A percentile compares a stretch with the other conserved stretches of the same genome.
Evolutionary conservation across 2,113 vertebrate genomes (phyloP).

Genomic region (Vombatus ursinus): DNA sequence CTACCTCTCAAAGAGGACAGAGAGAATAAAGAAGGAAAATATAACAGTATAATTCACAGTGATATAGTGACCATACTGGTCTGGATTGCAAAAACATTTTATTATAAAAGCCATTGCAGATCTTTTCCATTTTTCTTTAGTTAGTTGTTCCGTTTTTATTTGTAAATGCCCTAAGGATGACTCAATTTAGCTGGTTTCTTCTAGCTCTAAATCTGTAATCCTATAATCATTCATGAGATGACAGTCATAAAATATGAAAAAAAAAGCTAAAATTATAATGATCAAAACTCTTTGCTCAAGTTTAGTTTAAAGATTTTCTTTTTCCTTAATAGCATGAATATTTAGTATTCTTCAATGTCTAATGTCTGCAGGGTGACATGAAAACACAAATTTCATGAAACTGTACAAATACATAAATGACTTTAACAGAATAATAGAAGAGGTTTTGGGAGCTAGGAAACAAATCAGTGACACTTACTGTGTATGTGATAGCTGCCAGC

Average conservation of each 20-base stretch:
- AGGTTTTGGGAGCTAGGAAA: background rate
- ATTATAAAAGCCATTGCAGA: background rate
- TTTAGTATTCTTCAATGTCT: background rate
- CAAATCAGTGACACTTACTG: conserved; percentile 87
- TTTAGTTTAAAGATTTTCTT: background rate
- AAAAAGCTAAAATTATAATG: background rate
- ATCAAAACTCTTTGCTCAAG: background rate
- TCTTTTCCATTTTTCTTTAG: background rate
- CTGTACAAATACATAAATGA: conserved; percentile 31
- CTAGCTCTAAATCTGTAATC: background rate
- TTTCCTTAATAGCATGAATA: background rate
- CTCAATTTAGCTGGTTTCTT: background rate
- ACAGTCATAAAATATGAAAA: background rate
- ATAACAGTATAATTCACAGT: background rate
- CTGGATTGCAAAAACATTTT: background rate
- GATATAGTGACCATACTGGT: background rate
- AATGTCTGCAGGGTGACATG: conserved; percentile 52
- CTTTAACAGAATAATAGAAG: background rate
- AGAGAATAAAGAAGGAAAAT: background rate
- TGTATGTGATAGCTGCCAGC: conserved; percentile 98
- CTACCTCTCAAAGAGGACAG: background rate
- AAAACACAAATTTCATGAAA: conserved; percentile 51
- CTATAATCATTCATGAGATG: background rate
- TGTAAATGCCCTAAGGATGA: background rate
- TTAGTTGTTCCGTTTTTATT: background rate